Base-by-base conservation (phyloP, 2,113 vertebrate species). In the Gallinago media region DNA sequence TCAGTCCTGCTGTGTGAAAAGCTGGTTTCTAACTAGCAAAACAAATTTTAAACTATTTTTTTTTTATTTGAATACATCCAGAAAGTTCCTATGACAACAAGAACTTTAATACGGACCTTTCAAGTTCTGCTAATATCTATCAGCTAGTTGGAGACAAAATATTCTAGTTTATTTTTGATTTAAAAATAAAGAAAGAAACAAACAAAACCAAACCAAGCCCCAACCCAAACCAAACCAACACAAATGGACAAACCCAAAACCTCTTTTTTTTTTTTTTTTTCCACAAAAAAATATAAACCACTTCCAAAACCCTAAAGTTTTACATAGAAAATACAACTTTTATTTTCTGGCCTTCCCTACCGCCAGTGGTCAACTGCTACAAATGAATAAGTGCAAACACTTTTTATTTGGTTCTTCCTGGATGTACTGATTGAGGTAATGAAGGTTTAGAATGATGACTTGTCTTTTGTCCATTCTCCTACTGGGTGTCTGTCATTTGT, bases 401-500 rank as follows among this genome's bases (percentile, higher is more conserved):
- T 25, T 89, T 81, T 62, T 83, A 50, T 92, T 81, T 89, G 5
- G 26, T 40, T 67, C 11, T 34, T 11, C 34, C 89, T 22, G 1
- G 8, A 31, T 54, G 36, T 79, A 61, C 34, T 15, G 8, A 85
- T 76, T 87, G 77, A 96, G 23, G 27, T 86, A 94, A 85, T 26
- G 32, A 84, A 93, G 16, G 55, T 54, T 90, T 87, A 78, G 52
- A 95, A 49, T 6, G 32, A 80, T 90, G 52, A 25, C 21, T 85
- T 90, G 58, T 89, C 66, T 82, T 89, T 80, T 94, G 14, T 88
- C 29, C 42, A 66, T 92, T 90, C 32, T 88, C 59, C 6, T 93
- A 23, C 34, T 40, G 4, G 29, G 5, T 80, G 52, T 54, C 46
- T 47, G 46, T 47, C 20, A 47, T 47, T 47, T 47, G 46, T 22